Conservation (phyloP, 2,113 vertebrate species). For the Coryphaenoides rupestris region DNA sequence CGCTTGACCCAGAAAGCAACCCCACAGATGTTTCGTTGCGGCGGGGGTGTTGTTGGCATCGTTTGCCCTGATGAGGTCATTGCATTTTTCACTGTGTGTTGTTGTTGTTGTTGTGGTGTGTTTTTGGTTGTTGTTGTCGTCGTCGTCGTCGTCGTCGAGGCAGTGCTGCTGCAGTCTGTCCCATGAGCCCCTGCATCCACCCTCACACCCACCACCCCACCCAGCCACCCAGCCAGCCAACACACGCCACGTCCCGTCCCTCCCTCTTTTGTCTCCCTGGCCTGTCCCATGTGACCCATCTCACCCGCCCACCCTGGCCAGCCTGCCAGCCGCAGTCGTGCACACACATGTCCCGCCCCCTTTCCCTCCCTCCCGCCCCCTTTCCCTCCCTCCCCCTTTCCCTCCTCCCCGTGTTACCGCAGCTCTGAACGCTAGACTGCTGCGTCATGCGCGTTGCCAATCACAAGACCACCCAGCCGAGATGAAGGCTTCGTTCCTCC, state of each 20-base stretch:
- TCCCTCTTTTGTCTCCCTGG: conserved; percentile 53
- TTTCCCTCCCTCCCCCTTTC: too few species aligned
- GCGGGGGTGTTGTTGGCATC: conserved; percentile 3
- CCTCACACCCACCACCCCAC: conserved; percentile 21
- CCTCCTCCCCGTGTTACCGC: conserved; percentile 9
- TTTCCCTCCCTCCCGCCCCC: too few species aligned
- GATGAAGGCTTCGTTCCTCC: conserved; percentile 45
- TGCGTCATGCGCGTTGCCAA: conserved; percentile 63
- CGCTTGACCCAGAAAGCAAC: conserved; percentile 21
- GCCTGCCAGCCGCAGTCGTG: conserved; percentile 36
- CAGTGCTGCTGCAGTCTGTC: conserved; percentile 44
- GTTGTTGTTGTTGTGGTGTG: too few species aligned
- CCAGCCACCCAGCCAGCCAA: too few species aligned
- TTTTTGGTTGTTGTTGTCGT: too few species aligned
- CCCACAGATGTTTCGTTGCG: conserved; percentile 39
- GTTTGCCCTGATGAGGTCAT: conserved; percentile 32
- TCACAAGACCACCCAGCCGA: conserved; percentile 60
- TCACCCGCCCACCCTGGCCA: conserved; percentile 54
- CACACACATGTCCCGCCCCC: not conserved
- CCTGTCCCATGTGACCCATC: conserved; percentile 41
- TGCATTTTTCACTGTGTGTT: too few species aligned
- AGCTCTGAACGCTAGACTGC: conserved; percentile 49
- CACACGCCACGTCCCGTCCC: too few species aligned
- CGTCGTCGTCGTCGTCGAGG: too few species aligned
- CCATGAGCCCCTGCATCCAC: conserved; percentile 9